A percentile compares a stretch with the other conserved stretches of the same genome.
phyloP scores from a whole-genome alignment of 2,888 invertebrate species.

The Fragum whitleyi region DNA sequence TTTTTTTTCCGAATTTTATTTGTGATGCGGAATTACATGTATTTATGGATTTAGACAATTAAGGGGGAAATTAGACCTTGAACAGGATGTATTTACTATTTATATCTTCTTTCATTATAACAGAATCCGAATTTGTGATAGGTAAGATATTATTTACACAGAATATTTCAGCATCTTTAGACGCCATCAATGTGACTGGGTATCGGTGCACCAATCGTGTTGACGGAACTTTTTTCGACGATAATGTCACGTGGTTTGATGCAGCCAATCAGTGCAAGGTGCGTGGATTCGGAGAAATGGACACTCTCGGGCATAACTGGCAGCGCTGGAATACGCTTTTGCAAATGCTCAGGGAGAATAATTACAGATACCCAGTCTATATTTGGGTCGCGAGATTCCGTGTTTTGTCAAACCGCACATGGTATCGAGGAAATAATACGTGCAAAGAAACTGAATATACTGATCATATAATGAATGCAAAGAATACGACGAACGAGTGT shows the following conservation, averaged over 20 bases:
- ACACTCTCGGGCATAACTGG: background rate
- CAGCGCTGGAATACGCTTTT: background rate
- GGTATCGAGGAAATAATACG: background rate
- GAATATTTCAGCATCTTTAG: background rate
- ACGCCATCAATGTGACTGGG: conserved; percentile 3
- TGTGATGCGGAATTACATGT: too few relatives aligned
- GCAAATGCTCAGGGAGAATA: background rate
- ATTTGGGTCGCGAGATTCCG: conserved; percentile 12
- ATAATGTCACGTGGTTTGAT: conserved; percentile 21
- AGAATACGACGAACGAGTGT: background rate
- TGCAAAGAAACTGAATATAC: background rate
- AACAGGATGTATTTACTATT: background rate
- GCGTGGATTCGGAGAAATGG: background rate
- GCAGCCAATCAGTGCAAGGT: conserved; percentile 1
- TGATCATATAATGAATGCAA: background rate
- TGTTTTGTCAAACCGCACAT: background rate
- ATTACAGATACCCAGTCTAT: background rate
- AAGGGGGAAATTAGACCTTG: too few relatives aligned
- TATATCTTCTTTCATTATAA: background rate
- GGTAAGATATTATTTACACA: background rate
- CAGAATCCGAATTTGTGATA: background rate
- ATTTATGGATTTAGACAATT: too few relatives aligned
- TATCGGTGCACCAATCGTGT: background rate
- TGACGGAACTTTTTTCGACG: conserved; percentile 13
- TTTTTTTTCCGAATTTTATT: too few relatives aligned